These are phyloP conservation scores for Leptinotarsa undecemlineata DNA, from an alignment of 1,140 invertebrate species.

Conservation along the genomic window DNA sequence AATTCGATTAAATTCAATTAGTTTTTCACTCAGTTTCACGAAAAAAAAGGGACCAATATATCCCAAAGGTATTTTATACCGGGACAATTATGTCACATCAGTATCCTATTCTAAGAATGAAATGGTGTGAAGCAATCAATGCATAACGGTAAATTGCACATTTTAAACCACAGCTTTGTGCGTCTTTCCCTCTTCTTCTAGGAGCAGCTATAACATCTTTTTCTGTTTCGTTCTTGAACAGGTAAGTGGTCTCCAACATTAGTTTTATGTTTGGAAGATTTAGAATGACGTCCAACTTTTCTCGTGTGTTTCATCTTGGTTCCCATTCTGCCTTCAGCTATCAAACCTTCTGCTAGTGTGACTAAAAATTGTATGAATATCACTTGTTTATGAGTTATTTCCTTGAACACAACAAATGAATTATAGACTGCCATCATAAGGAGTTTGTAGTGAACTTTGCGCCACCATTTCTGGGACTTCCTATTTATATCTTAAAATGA, in stretches of 20 bases:
- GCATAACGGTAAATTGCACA: slow-evolving; percentile 10
- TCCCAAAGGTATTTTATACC: too few relatives aligned
- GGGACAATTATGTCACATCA: too few relatives aligned
- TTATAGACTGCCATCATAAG: slow-evolving; percentile 14
- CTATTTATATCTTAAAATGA: slow-evolving; percentile 10
- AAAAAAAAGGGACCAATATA: too few relatives aligned
- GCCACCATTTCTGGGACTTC: slow-evolving; percentile 12
- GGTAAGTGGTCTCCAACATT: slow-evolving; percentile 12
- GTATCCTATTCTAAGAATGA: background rate
- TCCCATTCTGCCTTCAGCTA: slow-evolving; percentile 17
- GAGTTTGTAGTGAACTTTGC: slow-evolving; percentile 25
- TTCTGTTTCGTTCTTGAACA: background rate
- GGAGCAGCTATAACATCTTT: too few relatives aligned
- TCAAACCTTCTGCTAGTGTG: slow-evolving; percentile 16
- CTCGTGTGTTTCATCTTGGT: background rate
- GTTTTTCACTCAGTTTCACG: too few relatives aligned
- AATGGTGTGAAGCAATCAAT: slow-evolving; percentile 12
- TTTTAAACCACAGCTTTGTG: background rate
- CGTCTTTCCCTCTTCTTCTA: background rate
- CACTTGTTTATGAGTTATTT: slow-evolving; percentile 25
- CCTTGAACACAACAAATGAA: slow-evolving; percentile 18
- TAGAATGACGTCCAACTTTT: slow-evolving; percentile 19
- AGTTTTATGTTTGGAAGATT: background rate
- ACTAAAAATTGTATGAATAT: slow-evolving; percentile 23
- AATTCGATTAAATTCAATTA: too few relatives aligned